Evolutionary conservation across 2,888 invertebrate species (phyloP).

Genomic region (Lobophora halterata): DNA sequence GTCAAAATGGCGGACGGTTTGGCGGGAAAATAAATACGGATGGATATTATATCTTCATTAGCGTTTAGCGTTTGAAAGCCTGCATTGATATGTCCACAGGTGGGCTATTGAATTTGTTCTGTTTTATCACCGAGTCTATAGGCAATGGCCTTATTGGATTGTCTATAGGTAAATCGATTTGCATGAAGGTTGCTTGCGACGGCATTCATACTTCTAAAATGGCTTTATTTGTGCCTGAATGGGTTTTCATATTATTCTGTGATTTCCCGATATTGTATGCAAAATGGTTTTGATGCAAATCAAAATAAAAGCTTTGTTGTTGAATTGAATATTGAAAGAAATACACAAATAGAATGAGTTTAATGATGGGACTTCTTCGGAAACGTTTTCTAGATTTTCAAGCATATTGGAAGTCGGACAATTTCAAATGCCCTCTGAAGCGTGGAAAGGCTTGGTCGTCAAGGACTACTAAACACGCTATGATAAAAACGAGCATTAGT

Average conservation of each 20-base stretch:
- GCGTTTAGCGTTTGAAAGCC: constrained; percentile 61
- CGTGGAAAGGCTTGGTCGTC: no score
- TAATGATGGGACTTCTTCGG: no score
- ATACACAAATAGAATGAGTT: constrained; percentile 2
- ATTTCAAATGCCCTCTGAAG: no score
- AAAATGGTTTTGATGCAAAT: neutral
- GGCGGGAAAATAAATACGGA: constrained; percentile 71
- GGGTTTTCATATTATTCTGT: constrained; percentile 12
- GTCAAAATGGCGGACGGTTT: constrained; percentile 53
- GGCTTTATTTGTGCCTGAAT: constrained; percentile 23
- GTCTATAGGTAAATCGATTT: constrained; percentile 30
- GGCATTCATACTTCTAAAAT: constrained; percentile 23
- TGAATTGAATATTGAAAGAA: neutral
- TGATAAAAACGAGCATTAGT: no score
- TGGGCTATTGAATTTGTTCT: constrained; percentile 74
- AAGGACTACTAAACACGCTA: no score
- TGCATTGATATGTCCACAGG: constrained; percentile 77
- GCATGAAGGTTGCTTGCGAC: constrained; percentile 7
- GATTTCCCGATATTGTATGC: constrained; percentile 18
- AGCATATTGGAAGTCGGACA: no score
- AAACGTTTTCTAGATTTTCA: no score
- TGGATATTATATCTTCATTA: constrained; percentile 81
- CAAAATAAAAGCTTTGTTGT: neutral
- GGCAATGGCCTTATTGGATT: constrained; percentile 50
- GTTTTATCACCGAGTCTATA: constrained; percentile 63